These are phyloP conservation scores for Ips typographus DNA, from an alignment of 1,140 invertebrate species.

Conservation along the genomic window DNA sequence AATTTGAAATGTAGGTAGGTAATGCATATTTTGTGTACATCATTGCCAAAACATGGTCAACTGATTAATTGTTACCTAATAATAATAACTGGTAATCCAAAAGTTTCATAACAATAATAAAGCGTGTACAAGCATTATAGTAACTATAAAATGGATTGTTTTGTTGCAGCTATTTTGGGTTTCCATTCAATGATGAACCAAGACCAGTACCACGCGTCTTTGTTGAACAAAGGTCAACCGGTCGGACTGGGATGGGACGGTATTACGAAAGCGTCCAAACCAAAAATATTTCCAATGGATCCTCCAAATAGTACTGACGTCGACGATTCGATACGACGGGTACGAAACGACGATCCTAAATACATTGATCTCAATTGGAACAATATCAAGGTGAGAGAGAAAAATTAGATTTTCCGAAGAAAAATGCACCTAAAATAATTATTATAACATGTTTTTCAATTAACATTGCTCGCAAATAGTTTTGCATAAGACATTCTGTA, in stretches of 20 bases:
- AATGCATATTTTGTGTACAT: too few relatives aligned
- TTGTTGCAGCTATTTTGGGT: slow-evolving; percentile 85
- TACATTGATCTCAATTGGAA: slow-evolving; percentile 93
- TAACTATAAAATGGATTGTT: not conserved
- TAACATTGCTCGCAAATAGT: slow-evolving; percentile 15
- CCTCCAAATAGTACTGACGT: slow-evolving; percentile 94
- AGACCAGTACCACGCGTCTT: slow-evolving; percentile 97
- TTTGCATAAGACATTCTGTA: not conserved
- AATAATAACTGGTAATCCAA: too few relatives aligned
- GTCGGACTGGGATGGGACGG: slow-evolving; percentile 88
- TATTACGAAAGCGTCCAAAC: slow-evolving; percentile 91
- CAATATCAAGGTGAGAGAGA: slow-evolving; percentile 83
- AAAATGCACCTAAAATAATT: not conserved
- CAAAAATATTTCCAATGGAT: slow-evolving; percentile 86
- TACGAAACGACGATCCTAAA: slow-evolving; percentile 85
- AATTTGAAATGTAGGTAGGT: too few relatives aligned
- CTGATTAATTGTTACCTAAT: too few relatives aligned
- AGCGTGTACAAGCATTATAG: too few relatives aligned
- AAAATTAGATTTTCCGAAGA: too few relatives aligned
- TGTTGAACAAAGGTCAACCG: slow-evolving; percentile 87
- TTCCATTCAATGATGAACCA: slow-evolving; percentile 99
- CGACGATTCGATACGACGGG: slow-evolving; percentile 85
- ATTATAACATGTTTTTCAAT: slow-evolving; percentile 8
- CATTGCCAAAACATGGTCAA: too few relatives aligned
- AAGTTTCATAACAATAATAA: too few relatives aligned